Base-by-base conservation (phyloP, 1,140 invertebrate species). In the Nixonia krombeini region DNA sequence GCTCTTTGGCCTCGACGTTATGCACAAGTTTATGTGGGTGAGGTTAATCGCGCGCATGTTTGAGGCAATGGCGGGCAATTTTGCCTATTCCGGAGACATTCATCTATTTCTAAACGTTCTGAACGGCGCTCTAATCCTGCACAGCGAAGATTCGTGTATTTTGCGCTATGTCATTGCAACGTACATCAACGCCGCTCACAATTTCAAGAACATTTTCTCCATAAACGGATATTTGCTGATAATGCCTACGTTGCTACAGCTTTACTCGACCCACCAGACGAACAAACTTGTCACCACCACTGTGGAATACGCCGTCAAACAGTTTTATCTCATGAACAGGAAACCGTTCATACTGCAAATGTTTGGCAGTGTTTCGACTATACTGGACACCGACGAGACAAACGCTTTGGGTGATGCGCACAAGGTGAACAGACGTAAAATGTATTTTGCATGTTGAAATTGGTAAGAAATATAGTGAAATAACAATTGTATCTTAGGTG, bases 21-120 rank as follows among this genome's bases (percentile, higher is more conserved):
- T 99, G 57, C 97, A 99, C 82, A 99, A 99, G 84, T 97, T 98
- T 76, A 96, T 96, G 90, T 99, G 98, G 98, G 94, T 97, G 0
- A 92, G 96, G 63, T 85, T 99, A 13, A 97, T 99, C 68, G 92
- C 94, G 0, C 89, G 96, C 38, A 98, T 99, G 96, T 99, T 99
- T 80, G 95, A 97, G 85, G 96, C 96, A 0, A 99, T 99, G 96
- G 95, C 96, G 2, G 95, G 95, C 9, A 98, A 99, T 76, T 99
- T 99, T 78, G 96, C 96, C 0, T 98, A 98, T 80, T 97, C 96
- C 0, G 93, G 94, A 28, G 98, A 99, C 80, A 95, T 99, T 38
- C 96, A 98, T 80, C 84, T 99, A 23, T 99, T 99, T 75, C 86
- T 99, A 8, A 99, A 99, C 86, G 98, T 99, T 0, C 87, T 99